Evolutionary conservation across 2,113 vertebrate species (phyloP), one percentile per base, ranked within the genome.

Genomic region (Macrotis lagotis): DNA sequence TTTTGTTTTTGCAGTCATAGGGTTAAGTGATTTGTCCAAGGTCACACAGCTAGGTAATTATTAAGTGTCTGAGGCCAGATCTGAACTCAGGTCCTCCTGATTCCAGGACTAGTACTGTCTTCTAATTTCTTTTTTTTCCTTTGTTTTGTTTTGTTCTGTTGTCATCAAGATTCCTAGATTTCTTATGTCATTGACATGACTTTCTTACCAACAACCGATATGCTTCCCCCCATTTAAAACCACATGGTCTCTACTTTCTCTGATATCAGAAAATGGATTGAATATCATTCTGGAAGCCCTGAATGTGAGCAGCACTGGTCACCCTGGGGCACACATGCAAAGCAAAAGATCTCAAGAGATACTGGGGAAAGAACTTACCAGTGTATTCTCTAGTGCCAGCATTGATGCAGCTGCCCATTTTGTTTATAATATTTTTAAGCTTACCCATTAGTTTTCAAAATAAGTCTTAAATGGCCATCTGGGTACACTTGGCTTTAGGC

Each of bases 261-360:
- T 83, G 66, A 83, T 44, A 16, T 83, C 37, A 83, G n/a, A 83
- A 83, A 83, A 44, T 83, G 66, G 66, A n/a, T 19, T 24, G 19
- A 16, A 16, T 44, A 8, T 83, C 7, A 24, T 83, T 6, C 5
- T 44, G 16, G n/a, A 37, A 83, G 16, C 19, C 16, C 37, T 74
- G 66, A 37, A 74, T 74, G 66, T 83, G n/a, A 83, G 37, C n/a
- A 83, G n/a, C 19, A 2, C n/a, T 83, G 66, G 19, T 83, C n/a
- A 83, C 6, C 44, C 16, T 83, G n/a, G 26, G 12, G 19, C 66
- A 91, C n/a, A 44, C 66, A 22, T 44, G 19, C 25, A n/a, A 25
- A 44, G 89, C 1, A 2, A 52, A 2, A 11, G 3, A 2, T 3
- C 0, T 0, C 1, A 6, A 0, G 3, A 8, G 44, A 1, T 1